phyloP scores from a whole-genome alignment of 2,888 invertebrate species.

The Diaprepes abbreviatus region DNA sequence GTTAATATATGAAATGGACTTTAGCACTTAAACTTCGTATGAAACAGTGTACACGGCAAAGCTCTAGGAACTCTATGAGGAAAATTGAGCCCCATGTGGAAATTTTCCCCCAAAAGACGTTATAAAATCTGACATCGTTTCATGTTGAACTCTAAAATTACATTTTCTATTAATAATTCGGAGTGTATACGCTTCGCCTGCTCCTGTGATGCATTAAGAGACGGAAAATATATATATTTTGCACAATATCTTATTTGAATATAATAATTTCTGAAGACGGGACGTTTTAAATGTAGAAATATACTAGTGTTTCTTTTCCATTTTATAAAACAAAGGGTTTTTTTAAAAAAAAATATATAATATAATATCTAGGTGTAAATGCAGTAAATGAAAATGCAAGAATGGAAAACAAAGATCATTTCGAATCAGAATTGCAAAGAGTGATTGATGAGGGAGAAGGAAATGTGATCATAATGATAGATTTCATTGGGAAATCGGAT shows the following conservation, averaged over 20 bases:
- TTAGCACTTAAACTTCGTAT: constrained; percentile 4
- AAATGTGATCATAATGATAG: too few species aligned
- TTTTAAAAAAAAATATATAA: too few species aligned
- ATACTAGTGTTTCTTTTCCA: too few species aligned
- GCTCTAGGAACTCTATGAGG: background rate
- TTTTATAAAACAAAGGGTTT: too few species aligned
- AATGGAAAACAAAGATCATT: too few species aligned
- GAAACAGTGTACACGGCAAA: constrained; percentile 10
- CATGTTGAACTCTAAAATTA: constrained; percentile 21
- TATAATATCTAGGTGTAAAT: too few species aligned
- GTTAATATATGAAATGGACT: constrained; percentile 31
- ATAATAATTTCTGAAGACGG: background rate
- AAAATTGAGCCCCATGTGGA: background rate
- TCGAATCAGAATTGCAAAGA: too few species aligned
- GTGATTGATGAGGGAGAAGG: too few species aligned
- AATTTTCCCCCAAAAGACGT: constrained; percentile 22
- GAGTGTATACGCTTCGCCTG: background rate
- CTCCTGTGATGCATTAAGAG: constrained; percentile 10
- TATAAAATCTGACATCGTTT: constrained; percentile 28
- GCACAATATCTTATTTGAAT: constrained; percentile 12
- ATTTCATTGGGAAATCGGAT: too few species aligned
- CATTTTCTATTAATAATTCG: constrained; percentile 33
- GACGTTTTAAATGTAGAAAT: too few species aligned
- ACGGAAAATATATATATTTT: constrained; percentile 28
- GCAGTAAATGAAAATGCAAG: too few species aligned